These are phyloP conservation scores for Prunella strophiata DNA, from an alignment of 2,797 vertebrate genomes.

Conservation along the genomic window DNA sequence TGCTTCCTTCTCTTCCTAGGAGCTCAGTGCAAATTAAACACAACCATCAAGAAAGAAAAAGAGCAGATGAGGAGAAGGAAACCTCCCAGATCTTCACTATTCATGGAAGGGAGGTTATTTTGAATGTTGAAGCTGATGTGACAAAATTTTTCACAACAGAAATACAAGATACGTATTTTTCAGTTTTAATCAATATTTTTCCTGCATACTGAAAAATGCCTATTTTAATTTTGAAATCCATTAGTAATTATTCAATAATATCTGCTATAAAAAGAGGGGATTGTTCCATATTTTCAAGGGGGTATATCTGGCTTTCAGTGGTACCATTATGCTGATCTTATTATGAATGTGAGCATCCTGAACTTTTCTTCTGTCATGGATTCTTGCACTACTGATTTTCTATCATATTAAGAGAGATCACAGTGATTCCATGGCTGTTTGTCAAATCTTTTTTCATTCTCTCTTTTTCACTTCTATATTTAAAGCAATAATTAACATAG, in stretches of 20 bases:
- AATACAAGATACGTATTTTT: background rate
- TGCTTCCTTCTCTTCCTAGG: background rate
- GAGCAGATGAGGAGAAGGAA: background rate
- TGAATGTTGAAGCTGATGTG: background rate
- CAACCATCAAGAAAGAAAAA: background rate
- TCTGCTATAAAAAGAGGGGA: background rate
- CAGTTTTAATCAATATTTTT: background rate
- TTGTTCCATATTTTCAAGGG: background rate
- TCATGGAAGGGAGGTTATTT: background rate
- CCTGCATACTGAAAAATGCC: background rate
- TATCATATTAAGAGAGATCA: background rate
- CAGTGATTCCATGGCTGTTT: background rate
- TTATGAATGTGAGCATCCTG: background rate
- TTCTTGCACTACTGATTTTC: background rate
- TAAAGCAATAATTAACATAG: background rate
- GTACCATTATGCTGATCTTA: background rate
- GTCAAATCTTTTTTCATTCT: background rate
- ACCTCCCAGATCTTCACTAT: background rate
- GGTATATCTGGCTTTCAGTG: background rate
- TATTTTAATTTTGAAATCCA: background rate
- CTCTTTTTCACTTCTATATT: background rate
- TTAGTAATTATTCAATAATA: background rate
- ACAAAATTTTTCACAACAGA: background rate
- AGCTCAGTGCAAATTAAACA: background rate
- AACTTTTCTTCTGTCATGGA: background rate